Conservation (phyloP, 2,797 vertebrate species). For the Scolopax bukidnonensis region DNA sequence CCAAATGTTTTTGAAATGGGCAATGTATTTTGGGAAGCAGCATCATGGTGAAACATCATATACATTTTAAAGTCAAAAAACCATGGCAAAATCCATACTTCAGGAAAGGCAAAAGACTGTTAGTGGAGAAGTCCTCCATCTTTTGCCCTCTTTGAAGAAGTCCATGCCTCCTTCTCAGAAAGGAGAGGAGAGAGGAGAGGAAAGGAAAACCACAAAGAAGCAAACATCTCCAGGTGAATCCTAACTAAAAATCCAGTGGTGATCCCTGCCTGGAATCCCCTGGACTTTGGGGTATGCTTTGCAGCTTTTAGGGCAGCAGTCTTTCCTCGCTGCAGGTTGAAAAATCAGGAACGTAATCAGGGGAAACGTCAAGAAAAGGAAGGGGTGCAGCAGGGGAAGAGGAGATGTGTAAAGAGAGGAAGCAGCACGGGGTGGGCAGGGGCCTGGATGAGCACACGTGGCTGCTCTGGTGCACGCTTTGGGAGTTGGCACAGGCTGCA, state of each 20-base stretch:
- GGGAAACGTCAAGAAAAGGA: background rate
- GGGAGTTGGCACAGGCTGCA: conserved; percentile 57
- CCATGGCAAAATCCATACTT: background rate
- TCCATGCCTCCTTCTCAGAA: background rate
- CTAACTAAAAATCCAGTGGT: background rate
- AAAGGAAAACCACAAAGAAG: background rate
- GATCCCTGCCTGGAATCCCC: background rate
- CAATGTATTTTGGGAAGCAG: background rate
- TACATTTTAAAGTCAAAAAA: background rate
- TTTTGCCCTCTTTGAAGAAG: background rate
- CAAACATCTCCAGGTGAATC: rapidly evolving
- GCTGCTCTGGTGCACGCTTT: background rate
- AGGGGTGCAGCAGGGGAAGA: background rate
- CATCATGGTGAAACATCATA: background rate
- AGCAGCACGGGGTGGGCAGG: background rate
- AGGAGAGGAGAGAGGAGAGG: background rate
- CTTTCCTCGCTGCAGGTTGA: background rate
- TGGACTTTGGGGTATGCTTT: background rate
- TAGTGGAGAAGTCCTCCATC: background rate
- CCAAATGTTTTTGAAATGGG: background rate
- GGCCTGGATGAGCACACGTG: background rate
- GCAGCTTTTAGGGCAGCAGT: background rate
- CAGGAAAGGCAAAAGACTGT: background rate
- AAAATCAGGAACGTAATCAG: background rate
- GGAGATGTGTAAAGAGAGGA: background rate